Evolutionary conservation across 2,888 invertebrate genomes (phyloP).

Genomic region (Eurytoma californica): DNA sequence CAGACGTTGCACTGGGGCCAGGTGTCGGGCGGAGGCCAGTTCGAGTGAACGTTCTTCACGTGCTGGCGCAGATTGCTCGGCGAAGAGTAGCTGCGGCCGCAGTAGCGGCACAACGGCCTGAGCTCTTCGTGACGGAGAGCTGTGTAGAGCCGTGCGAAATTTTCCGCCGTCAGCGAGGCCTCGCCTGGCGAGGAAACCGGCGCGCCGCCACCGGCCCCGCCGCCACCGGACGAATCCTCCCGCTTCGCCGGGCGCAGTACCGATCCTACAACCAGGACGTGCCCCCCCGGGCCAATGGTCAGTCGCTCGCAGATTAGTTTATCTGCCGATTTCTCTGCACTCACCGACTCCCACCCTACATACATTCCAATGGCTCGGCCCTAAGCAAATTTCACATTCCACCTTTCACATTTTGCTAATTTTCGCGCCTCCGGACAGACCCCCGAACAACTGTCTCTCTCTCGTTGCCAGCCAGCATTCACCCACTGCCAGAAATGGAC

Average conservation of each 20-base stretch:
- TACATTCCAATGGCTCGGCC: conserved; percentile 59
- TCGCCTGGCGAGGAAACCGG: conserved; percentile 5
- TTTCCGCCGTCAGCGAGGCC: conserved; percentile 67
- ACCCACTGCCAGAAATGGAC: too few species aligned
- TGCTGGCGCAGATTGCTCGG: conserved; percentile 86
- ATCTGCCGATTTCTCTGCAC: not conserved
- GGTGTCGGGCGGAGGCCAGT: conserved; percentile 81
- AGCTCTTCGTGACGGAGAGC: conserved; percentile 71
- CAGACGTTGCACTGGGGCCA: conserved; percentile 85
- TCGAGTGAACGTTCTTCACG: conserved; percentile 85
- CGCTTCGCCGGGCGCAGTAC: conserved; percentile 69
- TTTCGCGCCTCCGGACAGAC: conserved; percentile 55
- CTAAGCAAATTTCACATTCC: not conserved
- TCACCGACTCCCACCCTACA: not conserved
- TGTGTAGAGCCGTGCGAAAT: conserved; percentile 73
- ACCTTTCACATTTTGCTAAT: conserved; percentile 51
- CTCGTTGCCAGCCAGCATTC: conserved; percentile 17
- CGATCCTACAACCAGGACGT: conserved; percentile 75
- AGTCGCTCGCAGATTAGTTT: conserved; percentile 43
- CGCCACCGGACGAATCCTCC: conserved; percentile 65
- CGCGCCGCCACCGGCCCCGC: conserved; percentile 54
- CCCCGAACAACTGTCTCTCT: conserved; percentile 48
- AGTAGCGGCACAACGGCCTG: conserved; percentile 83
- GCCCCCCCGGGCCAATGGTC: conserved; percentile 64
- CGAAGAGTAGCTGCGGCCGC: conserved; percentile 84